Evolutionary conservation across 2,888 invertebrate genomes (phyloP), one percentile per base, ranked within the genome.

Genomic region (Chaetogeoica ovagalla): DNA sequence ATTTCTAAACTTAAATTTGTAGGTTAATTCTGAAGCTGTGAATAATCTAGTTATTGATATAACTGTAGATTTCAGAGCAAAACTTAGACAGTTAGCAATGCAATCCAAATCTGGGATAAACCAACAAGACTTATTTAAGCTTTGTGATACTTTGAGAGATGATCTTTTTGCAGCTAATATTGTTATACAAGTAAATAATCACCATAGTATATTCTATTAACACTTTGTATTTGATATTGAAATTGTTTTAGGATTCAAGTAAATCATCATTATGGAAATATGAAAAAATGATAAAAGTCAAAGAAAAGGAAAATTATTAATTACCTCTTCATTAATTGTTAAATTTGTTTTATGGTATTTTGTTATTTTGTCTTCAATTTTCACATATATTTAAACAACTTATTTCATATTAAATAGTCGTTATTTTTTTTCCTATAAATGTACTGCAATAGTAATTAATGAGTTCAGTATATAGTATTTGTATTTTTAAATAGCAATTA

Each of bases 121-220:
- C 15, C 82, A 82, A 60, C 69, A 81, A 82, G 60, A 89, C 63
- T 84, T 92, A 37, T 86, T 93, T 79, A 86, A 85, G 82, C 89
- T 91, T 23, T 93, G 93, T 87, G 94, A 94, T 86, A 85, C 88
- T 82, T 88, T 91, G 8, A 88, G 94, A 82, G 88, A 89, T 84
- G 87, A 90, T 85, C 87, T 93, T 84, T 89, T 89, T 83, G 87
- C 88, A 77, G 87, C 88, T 84, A 92, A 92, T 82, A 87, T 94
- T 84, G 88, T 89, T 85, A 87, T 94, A 75, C 93, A 92, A 87
- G 94, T 83, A 81, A 68, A 76, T 57, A 68, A 76, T 57, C 5
- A 9, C 23, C 17, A 7, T 37, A 30, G 2, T 48, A 68, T 6
- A 19, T 68, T 57, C 13, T n/a, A 48, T 48, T 17, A 30, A 60